phyloP scores from a whole-genome alignment of 2,888 invertebrate genomes.

The Cantharis rufa region DNA sequence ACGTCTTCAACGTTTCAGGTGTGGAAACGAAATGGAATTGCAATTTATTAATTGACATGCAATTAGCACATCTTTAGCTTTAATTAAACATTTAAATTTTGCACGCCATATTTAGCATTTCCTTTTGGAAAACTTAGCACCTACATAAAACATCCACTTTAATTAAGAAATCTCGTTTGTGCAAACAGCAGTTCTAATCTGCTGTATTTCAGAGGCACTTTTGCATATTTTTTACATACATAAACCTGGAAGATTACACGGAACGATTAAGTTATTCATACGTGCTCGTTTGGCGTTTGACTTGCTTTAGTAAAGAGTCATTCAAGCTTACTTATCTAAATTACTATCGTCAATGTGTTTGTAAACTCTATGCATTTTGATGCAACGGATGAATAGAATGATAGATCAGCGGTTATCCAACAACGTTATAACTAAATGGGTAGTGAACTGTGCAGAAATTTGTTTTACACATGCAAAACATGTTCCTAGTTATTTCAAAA shows the following conservation, averaged over 20 bases:
- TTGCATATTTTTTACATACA: background rate
- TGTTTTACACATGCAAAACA: slow-evolving; percentile 1
- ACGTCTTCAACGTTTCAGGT: background rate
- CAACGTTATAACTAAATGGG: slow-evolving; percentile 14
- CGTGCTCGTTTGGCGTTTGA: slow-evolving; percentile 13
- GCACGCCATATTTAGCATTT: background rate
- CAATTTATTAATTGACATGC: background rate
- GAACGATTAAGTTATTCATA: slow-evolving; percentile 26
- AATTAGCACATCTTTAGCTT: background rate
- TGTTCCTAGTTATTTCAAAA: background rate
- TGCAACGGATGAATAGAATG: slow-evolving; percentile 27
- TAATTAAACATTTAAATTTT: background rate
- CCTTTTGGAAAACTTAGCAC: background rate
- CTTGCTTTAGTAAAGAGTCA: slow-evolving; percentile 3
- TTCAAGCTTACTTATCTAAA: slow-evolving; percentile 28
- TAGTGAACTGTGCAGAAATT: background rate
- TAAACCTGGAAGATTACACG: slow-evolving; percentile 15
- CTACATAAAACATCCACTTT: background rate
- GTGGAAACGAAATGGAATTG: background rate
- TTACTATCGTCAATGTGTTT: slow-evolving; percentile 29
- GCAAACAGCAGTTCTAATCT: background rate
- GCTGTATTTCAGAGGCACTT: background rate
- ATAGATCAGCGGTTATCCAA: slow-evolving; percentile 26
- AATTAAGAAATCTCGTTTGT: background rate
- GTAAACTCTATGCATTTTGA: slow-evolving; percentile 31